phyloP scores from a whole-genome alignment of 1,140 invertebrate genomes.

The Drosophila ananassae region DNA sequence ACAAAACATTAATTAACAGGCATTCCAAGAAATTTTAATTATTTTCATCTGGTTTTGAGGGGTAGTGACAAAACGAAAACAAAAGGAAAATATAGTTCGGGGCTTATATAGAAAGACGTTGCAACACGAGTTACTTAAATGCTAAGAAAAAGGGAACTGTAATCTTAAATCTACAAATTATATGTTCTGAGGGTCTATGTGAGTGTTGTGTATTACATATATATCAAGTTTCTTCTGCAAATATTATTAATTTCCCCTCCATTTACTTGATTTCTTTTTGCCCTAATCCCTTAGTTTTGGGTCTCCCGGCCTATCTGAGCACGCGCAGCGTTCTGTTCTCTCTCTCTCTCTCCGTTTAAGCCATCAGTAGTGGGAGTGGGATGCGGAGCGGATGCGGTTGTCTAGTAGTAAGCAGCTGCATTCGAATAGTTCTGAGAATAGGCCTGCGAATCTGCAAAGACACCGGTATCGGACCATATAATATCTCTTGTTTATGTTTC shows the following conservation, averaged over 20 bases:
- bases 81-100: constrained; percentile 33
- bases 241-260: constrained; percentile 49
- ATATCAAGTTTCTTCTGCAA: constrained; percentile 60
- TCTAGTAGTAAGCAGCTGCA: constrained; percentile 81
- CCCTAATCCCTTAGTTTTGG: constrained; percentile 65
- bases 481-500: too few species aligned
- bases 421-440: constrained; percentile 82
- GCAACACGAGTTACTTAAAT: constrained; percentile 63
- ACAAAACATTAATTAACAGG: constrained; percentile 68
- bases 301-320: constrained; percentile 65
- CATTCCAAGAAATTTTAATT: constrained; percentile 43
- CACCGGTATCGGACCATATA: background rate
- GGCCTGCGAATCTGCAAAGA: constrained; percentile 74
- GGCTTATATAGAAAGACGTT: constrained; percentile 57
- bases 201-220: constrained; percentile 49
- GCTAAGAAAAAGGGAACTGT: constrained; percentile 72
- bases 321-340: constrained; percentile 78
- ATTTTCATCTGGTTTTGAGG: constrained; percentile 13
- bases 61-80: constrained; percentile 55
- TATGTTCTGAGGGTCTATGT: constrained; percentile 33
- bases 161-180: constrained; percentile 58
- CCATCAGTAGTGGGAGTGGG: constrained; percentile 18
- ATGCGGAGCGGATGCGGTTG: constrained; percentile 22
- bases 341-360: constrained; percentile 36
- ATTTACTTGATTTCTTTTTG: constrained; percentile 40